Conservation (phyloP, 37 sponge, comb jelly and placozoan genomes). For the Hormiphora californensis region DNA sequence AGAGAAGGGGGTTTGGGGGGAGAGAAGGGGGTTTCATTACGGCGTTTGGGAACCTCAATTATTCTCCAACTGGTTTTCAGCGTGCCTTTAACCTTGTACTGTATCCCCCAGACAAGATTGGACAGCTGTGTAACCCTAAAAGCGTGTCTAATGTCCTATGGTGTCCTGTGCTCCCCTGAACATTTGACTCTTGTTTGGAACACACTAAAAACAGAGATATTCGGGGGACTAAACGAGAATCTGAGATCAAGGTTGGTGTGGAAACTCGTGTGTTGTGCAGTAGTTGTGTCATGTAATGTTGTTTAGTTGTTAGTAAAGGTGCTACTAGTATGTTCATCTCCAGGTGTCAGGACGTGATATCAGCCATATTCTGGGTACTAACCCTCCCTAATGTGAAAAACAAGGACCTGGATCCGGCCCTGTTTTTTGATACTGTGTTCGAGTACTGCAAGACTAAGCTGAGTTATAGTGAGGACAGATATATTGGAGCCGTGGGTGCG, state of each 20-base stretch:
- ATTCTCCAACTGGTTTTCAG: too few relatives aligned
- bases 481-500: background rate
- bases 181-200: conserved; percentile 1
- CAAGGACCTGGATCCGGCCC: conserved; percentile 8
- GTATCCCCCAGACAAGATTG: background rate
- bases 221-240: conserved; percentile 5
- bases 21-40: too few relatives aligned
- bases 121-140: conserved; percentile 22
- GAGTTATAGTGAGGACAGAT: background rate
- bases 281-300: background rate
- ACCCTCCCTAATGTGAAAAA: conserved; percentile 24
- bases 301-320: background rate
- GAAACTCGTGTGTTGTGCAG: background rate
- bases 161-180: background rate
- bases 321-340: background rate
- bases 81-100: too few relatives aligned
- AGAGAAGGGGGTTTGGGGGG: too few relatives aligned
- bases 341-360: conserved; percentile 20
- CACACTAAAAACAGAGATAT: conserved; percentile 9
- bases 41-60: too few relatives aligned
- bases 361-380: background rate
- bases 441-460: conserved; percentile 1
- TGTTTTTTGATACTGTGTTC: background rate
- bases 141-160: background rate
- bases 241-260: background rate